phyloP scores from a whole-genome alignment of 2,113 vertebrate species.

The Sus scrofa region T2T-Sscrofa CM000816.6:63705001-63705500 shows the following conservation, averaged over 20 bases:
- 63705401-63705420: background rate
- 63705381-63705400: background rate
- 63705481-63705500: background rate
- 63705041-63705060: background rate
- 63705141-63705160: background rate
- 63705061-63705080: background rate
- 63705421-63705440: background rate
- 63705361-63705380: background rate
- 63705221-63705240: background rate
- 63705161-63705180: background rate
- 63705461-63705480: background rate
- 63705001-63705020: background rate
- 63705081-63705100: background rate
- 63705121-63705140: background rate
- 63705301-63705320: background rate
- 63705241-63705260: background rate
- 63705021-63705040: background rate
- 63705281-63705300: background rate
- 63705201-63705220: background rate
- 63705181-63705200: slow-evolving; percentile 28
- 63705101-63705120: background rate
- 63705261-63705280: background rate
- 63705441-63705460: background rate
- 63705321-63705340: background rate
- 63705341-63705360: background rate